phyloP scores from a whole-genome alignment of 2,113 vertebrate species.

The Gobiocypris rarus region DNA sequence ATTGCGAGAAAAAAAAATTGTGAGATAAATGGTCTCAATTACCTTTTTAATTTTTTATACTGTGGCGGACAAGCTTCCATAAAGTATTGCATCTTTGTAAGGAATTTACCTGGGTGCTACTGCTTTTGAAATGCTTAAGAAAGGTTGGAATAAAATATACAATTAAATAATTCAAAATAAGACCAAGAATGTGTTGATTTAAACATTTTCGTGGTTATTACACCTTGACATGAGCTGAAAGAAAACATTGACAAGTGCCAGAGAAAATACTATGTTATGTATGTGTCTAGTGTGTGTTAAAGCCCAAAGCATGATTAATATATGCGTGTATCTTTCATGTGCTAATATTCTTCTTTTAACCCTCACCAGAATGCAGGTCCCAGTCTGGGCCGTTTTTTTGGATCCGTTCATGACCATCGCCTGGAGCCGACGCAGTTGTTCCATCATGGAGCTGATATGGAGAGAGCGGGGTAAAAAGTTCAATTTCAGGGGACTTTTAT shows the following conservation, averaged over 20 bases:
- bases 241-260: neutral
- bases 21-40: too few relatives aligned
- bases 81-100: neutral
- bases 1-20: too few relatives aligned
- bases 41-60: too few relatives aligned
- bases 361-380: slow-evolving; percentile 84
- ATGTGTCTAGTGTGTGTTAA: neutral
- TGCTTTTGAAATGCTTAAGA: neutral
- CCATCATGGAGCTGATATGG: slow-evolving; percentile 84
- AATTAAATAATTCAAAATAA: neutral
- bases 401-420: slow-evolving; percentile 85
- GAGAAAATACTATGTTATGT: neutral
- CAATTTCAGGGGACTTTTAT: slow-evolving; percentile 10
- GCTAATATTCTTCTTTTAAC: slow-evolving; percentile 14
- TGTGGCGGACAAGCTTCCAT: too few relatives aligned
- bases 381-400: slow-evolving; percentile 85
- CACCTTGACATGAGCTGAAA: neutral
- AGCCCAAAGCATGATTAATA: neutral
- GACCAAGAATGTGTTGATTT: neutral
- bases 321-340: neutral
- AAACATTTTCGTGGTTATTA: neutral
- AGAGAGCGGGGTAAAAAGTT: slow-evolving; percentile 13
- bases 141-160: neutral
- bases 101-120: neutral
- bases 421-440: slow-evolving; percentile 90